Percentiles rank a stretch among this genome's conserved stretches.
phyloP scores from a whole-genome alignment of 2,113 vertebrate genomes.

The Pongo pygmaeus region DNA sequence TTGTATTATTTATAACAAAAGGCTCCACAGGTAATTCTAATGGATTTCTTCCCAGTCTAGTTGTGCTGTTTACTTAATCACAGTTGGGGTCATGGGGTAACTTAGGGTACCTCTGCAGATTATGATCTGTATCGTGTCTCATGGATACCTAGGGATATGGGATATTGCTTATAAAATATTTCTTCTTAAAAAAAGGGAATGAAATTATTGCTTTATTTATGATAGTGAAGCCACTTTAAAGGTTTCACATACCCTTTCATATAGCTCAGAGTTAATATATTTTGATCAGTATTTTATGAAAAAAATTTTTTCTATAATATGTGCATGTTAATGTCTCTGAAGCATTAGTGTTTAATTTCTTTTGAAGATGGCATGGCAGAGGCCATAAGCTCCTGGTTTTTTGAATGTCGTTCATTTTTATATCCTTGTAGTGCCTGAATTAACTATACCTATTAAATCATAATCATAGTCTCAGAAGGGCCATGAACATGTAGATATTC shows the following conservation, averaged over 20 bases:
- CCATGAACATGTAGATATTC: not conserved
- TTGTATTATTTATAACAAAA: not conserved
- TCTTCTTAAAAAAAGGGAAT: not conserved
- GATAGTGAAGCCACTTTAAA: not conserved
- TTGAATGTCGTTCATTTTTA: not conserved
- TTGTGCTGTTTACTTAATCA: not conserved
- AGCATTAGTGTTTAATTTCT: not conserved
- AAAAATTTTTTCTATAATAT: not conserved
- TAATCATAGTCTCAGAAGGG: not conserved
- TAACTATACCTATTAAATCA: not conserved
- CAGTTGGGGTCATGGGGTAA: not conserved
- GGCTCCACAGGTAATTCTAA: not conserved
- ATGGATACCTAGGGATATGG: not conserved
- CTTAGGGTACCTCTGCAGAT: not conserved
- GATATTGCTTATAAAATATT: not conserved
- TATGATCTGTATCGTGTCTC: not conserved
- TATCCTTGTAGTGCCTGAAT: not conserved
- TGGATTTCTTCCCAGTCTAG: not conserved
- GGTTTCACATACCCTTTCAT: not conserved
- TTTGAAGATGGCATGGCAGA: not conserved
- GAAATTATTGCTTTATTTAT: not conserved
- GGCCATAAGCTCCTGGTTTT: not conserved
- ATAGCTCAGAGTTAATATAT: not conserved
- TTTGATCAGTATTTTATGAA: constrained; percentile 28
- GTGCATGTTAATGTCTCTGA: not conserved